These are phyloP conservation scores for Listronotus oregonensis DNA, from an alignment of 1,140 invertebrate species.

Conservation along the genomic window DNA sequence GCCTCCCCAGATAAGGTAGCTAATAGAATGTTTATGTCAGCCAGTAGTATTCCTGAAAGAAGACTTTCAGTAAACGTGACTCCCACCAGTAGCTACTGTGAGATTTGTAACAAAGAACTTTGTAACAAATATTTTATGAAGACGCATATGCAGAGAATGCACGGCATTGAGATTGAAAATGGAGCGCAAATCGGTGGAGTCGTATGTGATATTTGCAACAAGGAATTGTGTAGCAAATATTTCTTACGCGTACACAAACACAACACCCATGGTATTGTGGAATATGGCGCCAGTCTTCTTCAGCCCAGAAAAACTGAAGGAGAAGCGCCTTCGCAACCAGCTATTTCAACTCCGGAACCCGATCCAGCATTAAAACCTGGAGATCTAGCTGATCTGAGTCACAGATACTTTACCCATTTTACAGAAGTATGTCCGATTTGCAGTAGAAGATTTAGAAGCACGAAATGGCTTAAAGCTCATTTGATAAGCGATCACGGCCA, in stretches of 20 bases:
- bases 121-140: conserved; percentile 99
- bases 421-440: conserved; percentile 87
- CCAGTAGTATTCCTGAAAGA: conserved; percentile 42
- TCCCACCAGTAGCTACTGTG: conserved; percentile 89
- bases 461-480: conserved; percentile 89
- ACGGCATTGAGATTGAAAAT: conserved; percentile 94
- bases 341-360: conserved; percentile 53
- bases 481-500: conserved; percentile 85
- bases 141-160: conserved; percentile 99
- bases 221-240: conserved; percentile 97
- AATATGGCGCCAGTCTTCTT: conserved; percentile 64
- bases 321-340: conserved; percentile 36
- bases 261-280: conserved; percentile 94
- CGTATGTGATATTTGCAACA: conserved; percentile 95
- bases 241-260: conserved; percentile 96
- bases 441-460: conserved; percentile 83
- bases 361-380: conserved; percentile 61
- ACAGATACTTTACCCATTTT: conserved; percentile 71
- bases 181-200: conserved; percentile 90
- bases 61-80: conserved; percentile 57
- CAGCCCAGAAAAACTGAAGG: conserved; percentile 61
- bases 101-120: conserved; percentile 98
- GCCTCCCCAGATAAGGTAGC: conserved; percentile 25
- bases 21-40: conserved; percentile 39
- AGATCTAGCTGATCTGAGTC: conserved; percentile 62